Evolutionary conservation across 2,113 vertebrate genomes (phyloP).

Genomic region (Dasyprocta punctata): DNA sequence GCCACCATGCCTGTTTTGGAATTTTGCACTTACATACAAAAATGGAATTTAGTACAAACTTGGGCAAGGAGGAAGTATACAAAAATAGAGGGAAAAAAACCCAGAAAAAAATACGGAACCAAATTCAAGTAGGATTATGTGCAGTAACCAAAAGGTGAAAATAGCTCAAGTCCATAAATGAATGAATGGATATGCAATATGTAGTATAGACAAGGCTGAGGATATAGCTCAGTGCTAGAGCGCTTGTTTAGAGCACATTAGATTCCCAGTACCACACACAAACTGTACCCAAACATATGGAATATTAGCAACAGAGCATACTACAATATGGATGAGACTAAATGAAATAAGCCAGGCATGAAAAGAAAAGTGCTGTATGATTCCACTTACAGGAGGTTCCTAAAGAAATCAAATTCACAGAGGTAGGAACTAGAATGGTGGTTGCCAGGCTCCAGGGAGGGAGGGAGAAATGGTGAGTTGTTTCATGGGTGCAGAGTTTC

Average conservation of each 20-base stretch:
- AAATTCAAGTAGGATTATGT: neutral
- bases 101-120: neutral
- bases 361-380: neutral
- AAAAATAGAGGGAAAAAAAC: neutral
- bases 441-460: neutral
- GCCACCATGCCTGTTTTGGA: neutral
- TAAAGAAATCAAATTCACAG: neutral
- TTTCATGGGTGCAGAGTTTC: neutral
- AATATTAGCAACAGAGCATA: neutral
- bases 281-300: neutral
- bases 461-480: neutral
- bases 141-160: neutral
- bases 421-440: neutral
- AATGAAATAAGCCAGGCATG: neutral
- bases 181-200: neutral
- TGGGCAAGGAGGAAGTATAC: neutral
- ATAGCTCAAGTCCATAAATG: neutral
- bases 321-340: neutral
- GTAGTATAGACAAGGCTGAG: neutral
- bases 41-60: constrained; percentile 31
- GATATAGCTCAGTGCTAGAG: neutral
- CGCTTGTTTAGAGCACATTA: neutral
- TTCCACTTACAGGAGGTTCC: neutral
- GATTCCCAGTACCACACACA: neutral
- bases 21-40: neutral